Percentiles rank a stretch among this genome's conserved stretches.
Conservation (phyloP, 1,140 invertebrate species). For the Drosophila sp. region DNA sequence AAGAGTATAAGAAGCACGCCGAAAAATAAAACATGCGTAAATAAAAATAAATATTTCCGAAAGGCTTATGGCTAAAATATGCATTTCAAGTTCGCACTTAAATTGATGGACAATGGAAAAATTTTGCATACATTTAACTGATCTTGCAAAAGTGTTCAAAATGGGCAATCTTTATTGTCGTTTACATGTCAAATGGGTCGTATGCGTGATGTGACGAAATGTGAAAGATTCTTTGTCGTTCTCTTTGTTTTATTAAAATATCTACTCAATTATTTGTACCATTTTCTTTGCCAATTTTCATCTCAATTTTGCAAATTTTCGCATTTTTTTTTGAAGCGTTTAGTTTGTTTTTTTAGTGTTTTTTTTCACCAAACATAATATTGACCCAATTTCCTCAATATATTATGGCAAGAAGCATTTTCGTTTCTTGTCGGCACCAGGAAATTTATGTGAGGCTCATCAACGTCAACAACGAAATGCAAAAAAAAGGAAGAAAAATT, state of each 20-base stretch:
- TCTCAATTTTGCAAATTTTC: background rate
- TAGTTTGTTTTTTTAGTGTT: background rate
- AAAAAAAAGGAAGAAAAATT: slow-evolving; percentile 40
- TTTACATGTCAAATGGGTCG: background rate
- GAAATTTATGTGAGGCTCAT: slow-evolving; percentile 67
- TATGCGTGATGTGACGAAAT: slow-evolving; percentile 23
- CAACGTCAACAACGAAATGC: slow-evolving; percentile 72
- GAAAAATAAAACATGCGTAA: slow-evolving; percentile 40
- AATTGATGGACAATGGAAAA: slow-evolving; percentile 34
- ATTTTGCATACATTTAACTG: slow-evolving; percentile 24
- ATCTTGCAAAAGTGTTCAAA: slow-evolving; percentile 27
- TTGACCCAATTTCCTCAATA: slow-evolving; percentile 73
- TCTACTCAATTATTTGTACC: background rate
- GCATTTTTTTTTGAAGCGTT: background rate
- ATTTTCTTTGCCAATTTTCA: background rate
- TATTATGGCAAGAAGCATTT: slow-evolving; percentile 43
- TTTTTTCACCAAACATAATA: slow-evolving; percentile 40
- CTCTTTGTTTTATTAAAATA: background rate
- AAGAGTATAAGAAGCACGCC: background rate
- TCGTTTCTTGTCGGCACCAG: slow-evolving; percentile 35
- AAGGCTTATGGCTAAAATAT: slow-evolving; percentile 27
- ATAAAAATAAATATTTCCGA: slow-evolving; percentile 26
- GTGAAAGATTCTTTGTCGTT: background rate
- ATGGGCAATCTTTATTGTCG: background rate
- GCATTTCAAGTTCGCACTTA: slow-evolving; percentile 56